phyloP scores from a whole-genome alignment of 2,888 invertebrate species.

The Idaea straminata region DNA sequence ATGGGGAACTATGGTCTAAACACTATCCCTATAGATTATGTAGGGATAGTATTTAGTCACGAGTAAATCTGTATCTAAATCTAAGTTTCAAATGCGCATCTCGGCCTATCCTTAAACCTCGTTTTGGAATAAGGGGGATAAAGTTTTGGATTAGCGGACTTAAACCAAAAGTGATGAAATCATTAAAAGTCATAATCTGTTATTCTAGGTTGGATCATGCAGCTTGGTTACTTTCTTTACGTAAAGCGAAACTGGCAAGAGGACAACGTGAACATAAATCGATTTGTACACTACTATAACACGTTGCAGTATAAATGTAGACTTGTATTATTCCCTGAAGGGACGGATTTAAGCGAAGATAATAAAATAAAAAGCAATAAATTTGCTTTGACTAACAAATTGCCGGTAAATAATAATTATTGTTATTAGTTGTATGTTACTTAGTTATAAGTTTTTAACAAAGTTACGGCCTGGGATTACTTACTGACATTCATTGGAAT shows the following conservation, averaged over 20 bases:
- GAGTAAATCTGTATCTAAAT: too few relatives aligned
- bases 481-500: neutral
- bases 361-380: constrained; percentile 85
- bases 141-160: too few relatives aligned
- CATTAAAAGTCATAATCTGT: constrained; percentile 1
- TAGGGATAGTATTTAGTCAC: too few relatives aligned
- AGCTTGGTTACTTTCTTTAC: constrained; percentile 90
- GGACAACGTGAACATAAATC: constrained; percentile 84
- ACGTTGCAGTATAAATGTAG: constrained; percentile 83
- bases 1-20: too few relatives aligned
- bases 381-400: constrained; percentile 84
- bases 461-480: neutral
- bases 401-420: constrained; percentile 72
- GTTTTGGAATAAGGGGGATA: too few relatives aligned
- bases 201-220: constrained; percentile 91
- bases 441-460: neutral
- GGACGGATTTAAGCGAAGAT: constrained; percentile 88
- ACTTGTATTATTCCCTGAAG: constrained; percentile 92
- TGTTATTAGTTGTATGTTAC: too few relatives aligned
- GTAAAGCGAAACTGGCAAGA: constrained; percentile 90
- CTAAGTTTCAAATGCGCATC: too few relatives aligned
- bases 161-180: neutral
- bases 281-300: constrained; percentile 86
- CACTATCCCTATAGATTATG: too few relatives aligned
- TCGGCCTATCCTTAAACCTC: too few relatives aligned